Evolutionary conservation across 2,888 invertebrate species (phyloP).

Genomic region (Clunio marinus): DNA sequence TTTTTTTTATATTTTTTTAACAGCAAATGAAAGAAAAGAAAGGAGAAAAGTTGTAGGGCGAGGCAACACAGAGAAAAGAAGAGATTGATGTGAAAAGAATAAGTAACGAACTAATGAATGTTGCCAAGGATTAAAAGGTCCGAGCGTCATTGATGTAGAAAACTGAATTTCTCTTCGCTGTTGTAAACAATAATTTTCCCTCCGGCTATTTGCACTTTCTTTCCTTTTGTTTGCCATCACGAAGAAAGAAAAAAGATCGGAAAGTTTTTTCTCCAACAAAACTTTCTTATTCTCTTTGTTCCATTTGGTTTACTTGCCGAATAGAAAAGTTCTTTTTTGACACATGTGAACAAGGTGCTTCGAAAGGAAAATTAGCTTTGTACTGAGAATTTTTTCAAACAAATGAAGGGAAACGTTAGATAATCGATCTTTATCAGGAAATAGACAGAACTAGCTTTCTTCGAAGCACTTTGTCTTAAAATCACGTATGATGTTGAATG

Average conservation of each 20-base stretch:
- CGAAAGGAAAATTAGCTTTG: not conserved
- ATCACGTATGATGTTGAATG: slow-evolving; percentile 9
- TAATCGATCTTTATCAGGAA: too few relatives aligned
- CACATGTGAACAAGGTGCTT: slow-evolving; percentile 20
- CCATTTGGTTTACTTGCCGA: not conserved
- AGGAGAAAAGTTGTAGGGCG: not conserved
- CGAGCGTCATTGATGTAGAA: slow-evolving; percentile 7
- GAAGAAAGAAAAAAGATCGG: not conserved
- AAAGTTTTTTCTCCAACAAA: not conserved
- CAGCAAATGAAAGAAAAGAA: not conserved
- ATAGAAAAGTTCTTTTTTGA: slow-evolving; percentile 14
- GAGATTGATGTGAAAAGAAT: slow-evolving; percentile 28
- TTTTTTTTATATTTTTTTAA: too few relatives aligned
- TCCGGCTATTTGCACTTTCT: slow-evolving; percentile 16
- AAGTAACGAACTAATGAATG: slow-evolving; percentile 23
- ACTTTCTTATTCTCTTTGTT: not conserved
- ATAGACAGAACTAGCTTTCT: too few relatives aligned
- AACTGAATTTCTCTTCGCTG: not conserved
- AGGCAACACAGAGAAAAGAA: slow-evolving; percentile 4
- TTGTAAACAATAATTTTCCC: slow-evolving; percentile 9
- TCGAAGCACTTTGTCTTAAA: slow-evolving; percentile 10
- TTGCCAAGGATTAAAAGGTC: slow-evolving; percentile 22
- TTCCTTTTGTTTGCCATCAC: too few relatives aligned
- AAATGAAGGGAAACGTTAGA: too few relatives aligned
- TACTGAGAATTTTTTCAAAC: too few relatives aligned